A percentile compares a stretch with the other conserved stretches of the same genome.
Evolutionary conservation across 2,113 vertebrate species (phyloP).

Genomic region (Petrocephalus zakoni): DNA sequence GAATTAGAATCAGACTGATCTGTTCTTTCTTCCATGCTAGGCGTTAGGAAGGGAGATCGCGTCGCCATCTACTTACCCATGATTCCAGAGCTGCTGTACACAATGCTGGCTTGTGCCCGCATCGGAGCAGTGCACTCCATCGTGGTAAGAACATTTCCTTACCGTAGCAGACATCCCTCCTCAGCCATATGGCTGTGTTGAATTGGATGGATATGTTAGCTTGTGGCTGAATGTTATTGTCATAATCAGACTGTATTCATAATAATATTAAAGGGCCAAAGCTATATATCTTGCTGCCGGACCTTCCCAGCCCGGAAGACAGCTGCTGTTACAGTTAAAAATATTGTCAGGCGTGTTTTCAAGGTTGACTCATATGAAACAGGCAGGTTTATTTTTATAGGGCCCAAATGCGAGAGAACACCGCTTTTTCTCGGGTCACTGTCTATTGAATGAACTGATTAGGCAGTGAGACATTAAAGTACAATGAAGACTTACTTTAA

Average conservation of each 20-base stretch:
- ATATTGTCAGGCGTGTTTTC: slow-evolving; percentile 35
- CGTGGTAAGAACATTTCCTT: slow-evolving; percentile 52
- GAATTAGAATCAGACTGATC: neutral
- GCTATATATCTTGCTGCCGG: slow-evolving; percentile 38
- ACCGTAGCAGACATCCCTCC: neutral
- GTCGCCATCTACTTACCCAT: slow-evolving; percentile 74
- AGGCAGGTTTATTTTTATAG: slow-evolving; percentile 33
- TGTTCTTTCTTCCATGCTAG: slow-evolving; percentile 35
- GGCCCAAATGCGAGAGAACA: slow-evolving; percentile 27
- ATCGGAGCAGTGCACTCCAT: slow-evolving; percentile 71
- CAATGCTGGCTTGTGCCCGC: slow-evolving; percentile 70
- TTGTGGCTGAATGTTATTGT: neutral
- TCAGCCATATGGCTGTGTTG: neutral
- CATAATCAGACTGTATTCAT: neutral
- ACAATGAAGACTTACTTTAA: neutral
- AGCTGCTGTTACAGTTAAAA: slow-evolving; percentile 46
- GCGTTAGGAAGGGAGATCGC: slow-evolving; percentile 67
- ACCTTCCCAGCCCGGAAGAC: slow-evolving; percentile 28
- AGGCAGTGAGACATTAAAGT: neutral
- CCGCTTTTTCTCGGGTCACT: slow-evolving; percentile 33
- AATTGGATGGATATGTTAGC: neutral
- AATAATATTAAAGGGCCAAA: slow-evolving; percentile 29
- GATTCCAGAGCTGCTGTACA: slow-evolving; percentile 71
- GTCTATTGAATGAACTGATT: slow-evolving; percentile 16
- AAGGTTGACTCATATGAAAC: slow-evolving; percentile 29